phyloP scores from a whole-genome alignment of 23 tunicate species.

The Ciona savignyi region DNA sequence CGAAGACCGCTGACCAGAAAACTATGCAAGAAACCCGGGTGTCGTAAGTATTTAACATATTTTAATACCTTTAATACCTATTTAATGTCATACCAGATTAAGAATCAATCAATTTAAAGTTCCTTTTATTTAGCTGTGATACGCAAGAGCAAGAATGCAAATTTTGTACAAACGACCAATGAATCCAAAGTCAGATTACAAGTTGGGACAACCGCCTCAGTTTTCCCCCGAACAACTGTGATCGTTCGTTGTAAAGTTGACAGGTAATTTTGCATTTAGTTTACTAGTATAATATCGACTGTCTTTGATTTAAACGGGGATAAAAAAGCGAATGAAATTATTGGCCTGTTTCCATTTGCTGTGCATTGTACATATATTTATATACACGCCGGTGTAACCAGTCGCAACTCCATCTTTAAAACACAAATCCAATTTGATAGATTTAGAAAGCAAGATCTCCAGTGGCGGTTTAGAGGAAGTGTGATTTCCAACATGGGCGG shows the following conservation, averaged over 20 bases:
- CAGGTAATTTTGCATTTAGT: conserved; percentile 21
- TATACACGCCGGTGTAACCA: too few species aligned
- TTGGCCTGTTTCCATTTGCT: too few species aligned
- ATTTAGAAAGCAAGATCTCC: conserved; percentile 11
- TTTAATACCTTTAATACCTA: too few species aligned
- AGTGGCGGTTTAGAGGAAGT: conserved; percentile 24
- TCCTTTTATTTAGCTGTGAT: not conserved
- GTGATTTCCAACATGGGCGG: conserved; percentile 8
- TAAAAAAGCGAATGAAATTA: too few species aligned
- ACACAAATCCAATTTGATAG: too few species aligned
- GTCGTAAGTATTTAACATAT: too few species aligned
- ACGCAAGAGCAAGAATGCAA: not conserved
- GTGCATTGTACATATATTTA: too few species aligned
- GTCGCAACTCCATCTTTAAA: too few species aligned
- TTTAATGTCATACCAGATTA: too few species aligned
- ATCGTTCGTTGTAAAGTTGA: conserved; percentile 37
- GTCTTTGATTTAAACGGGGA: too few species aligned
- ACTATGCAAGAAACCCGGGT: conserved; percentile 14
- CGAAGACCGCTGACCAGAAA: conserved; percentile 7
- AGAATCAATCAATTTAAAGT: too few species aligned
- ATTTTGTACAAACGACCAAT: conserved; percentile 18
- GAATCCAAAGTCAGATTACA: conserved; percentile 31
- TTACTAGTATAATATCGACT: too few species aligned
- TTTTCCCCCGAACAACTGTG: conserved; percentile 26
- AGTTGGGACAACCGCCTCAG: conserved; percentile 39